Evolutionary conservation across 1,140 invertebrate genomes (phyloP), one percentile per base, ranked within the genome.

Genomic region (Trichoplusia ni): DNA sequence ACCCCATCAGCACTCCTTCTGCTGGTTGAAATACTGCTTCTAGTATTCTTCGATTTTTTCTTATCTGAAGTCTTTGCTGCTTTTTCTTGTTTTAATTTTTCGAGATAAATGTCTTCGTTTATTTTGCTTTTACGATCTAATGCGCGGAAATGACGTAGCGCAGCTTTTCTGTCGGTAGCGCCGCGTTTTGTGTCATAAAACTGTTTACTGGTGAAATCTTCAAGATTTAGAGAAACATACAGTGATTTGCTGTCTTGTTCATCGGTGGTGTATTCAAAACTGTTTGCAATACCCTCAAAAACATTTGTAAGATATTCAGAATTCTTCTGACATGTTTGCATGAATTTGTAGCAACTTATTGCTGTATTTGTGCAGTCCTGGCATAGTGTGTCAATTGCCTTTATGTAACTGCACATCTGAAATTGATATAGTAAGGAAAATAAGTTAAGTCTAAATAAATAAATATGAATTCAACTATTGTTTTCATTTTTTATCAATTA

Each of bases 1-100:
- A 72, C 75, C 67, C 74, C 71, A 64, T 84, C 71, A 49, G 70
- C 69, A 0, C 83, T 31, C 75, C 84, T 86, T n/a, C 80, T 74
- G 51, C 49, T 73, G 7, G 74, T 81, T 58, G 71, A 67, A 35
- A 82, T 74, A n/a, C 40, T 51, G 37, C 40, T 38, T 60, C 25
- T 49, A 18, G n/a, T 19, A 29, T 73, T 63, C 54, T 71, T 64
- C n/a, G 64, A 40, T 69, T 58, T 19, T 0, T 16, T 25, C 46
- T 69, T 21, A 35, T 14, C 25, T 27, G 2, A 33, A 38, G 3
- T 67, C 8, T 37, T 42, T 38, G 29, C 19, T n/a, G 64, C 35
- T 11, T 64, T 29, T 60, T 59, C 14, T 21, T 44, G 27, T 65
- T 59, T 65, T 8, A 51, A 25, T 19, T 38, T 56, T 2, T 56